phyloP scores from a whole-genome alignment of 2,113 vertebrate genomes.

The Meriones unguiculatus region DNA sequence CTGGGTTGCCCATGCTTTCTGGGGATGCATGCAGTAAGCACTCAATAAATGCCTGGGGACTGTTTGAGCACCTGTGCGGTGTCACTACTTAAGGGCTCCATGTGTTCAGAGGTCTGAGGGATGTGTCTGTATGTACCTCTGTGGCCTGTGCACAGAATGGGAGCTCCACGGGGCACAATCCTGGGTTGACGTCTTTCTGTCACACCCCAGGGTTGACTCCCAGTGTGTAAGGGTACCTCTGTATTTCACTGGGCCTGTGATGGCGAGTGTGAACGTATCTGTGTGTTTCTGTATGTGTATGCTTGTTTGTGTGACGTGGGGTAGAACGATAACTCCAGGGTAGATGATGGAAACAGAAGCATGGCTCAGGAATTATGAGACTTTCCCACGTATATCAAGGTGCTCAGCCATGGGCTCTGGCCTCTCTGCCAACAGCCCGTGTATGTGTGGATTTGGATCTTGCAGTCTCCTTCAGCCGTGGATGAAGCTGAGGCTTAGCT shows the following conservation, averaged over 20 bases:
- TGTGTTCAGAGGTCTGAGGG: background rate
- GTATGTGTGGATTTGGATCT: background rate
- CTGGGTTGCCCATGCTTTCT: background rate
- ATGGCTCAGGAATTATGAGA: background rate
- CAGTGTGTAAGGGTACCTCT: fast-evolving
- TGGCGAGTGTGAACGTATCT: fast-evolving
- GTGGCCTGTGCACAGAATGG: background rate
- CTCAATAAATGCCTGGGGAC: background rate
- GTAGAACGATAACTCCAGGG: fast-evolving
- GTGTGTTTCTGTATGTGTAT: background rate
- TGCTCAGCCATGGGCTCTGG: background rate
- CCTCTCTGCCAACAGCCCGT: background rate
- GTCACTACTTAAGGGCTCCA: background rate
- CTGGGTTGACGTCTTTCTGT: background rate
- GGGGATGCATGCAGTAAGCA: fast-evolving
- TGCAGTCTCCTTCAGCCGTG: background rate
- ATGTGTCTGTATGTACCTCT: background rate
- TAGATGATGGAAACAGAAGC: background rate
- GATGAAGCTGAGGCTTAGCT: background rate
- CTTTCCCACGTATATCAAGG: background rate
- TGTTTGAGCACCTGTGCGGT: too few relatives aligned
- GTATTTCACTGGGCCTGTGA: background rate
- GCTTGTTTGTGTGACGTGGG: background rate
- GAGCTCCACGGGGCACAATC: background rate
- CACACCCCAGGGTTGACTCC: fast-evolving